Base-by-base conservation (phyloP, 2,888 invertebrate species). In the Drosophila multiciliata region DNA sequence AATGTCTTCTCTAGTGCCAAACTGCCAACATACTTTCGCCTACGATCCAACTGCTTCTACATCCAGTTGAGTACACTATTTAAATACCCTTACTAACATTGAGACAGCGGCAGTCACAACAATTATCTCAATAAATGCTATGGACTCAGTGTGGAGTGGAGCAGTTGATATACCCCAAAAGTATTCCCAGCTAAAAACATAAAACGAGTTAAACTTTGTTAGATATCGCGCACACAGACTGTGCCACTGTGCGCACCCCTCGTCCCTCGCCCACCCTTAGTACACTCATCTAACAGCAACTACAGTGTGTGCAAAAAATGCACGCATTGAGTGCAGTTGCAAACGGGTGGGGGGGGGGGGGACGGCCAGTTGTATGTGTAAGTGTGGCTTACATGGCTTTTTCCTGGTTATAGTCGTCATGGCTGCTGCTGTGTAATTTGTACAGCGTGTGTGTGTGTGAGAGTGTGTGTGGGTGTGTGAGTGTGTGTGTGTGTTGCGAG, bases 351-450 rank as follows among this genome's bases (percentile, higher is more conserved):
- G 26, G 26, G 0, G 26, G 4, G 26, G 26, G 26, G 26, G 26
- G 0, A 0, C 78, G 75, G 63, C 72, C 74, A 78, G 77, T 74
- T 76, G 76, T 69, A 60, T 84, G 4, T 45, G 88, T 87, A 87
- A 84, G 88, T 84, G 88, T 80, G 84, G 84, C 84, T 84, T 84
- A 84, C 84, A 87, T 78, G 75, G 77, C 52, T 72, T 85, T 76
- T 70, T 75, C 54, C 82, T 74, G 73, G 68, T 87, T 84, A 84
- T 76, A 82, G 85, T 87, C 82, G 88, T 87, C 87, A 83, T 89
- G 84, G 84, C 87, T 89, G 89, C 87, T 89, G 89, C 87, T 80
- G 71, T 89, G 84, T 89, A 86, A 86, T 86, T 86, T 86, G 84
- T 78, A 79, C 71, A 69, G 66, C 63, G 54, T 17, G 4, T 32